A percentile compares a stretch with the other conserved stretches of the same genome.
phyloP scores from a whole-genome alignment of 1,140 invertebrate species.

The Papilio machaon region DNA sequence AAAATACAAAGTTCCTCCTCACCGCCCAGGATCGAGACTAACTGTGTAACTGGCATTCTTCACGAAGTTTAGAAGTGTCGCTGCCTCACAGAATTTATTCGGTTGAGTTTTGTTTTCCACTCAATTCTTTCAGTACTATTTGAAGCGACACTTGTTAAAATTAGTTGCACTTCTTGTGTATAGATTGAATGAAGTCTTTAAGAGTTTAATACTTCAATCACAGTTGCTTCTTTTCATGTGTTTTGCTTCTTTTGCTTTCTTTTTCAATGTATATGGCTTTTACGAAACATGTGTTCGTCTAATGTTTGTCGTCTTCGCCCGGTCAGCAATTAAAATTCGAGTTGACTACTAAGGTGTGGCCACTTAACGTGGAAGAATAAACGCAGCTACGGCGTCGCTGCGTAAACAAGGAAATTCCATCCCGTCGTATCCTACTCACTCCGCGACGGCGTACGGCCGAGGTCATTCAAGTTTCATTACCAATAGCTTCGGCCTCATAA shows the following conservation, averaged over 20 bases:
- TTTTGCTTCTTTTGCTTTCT: too few relatives aligned
- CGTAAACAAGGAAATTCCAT: conserved; percentile 74
- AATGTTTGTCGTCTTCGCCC: neutral
- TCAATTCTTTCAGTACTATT: conserved; percentile 26
- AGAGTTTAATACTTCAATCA: too few relatives aligned
- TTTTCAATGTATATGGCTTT: neutral
- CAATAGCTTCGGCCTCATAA: conserved; percentile 75
- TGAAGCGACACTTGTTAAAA: conserved; percentile 35
- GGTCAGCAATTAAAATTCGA: conserved; percentile 39
- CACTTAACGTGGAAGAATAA: conserved; percentile 67
- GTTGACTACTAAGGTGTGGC: conserved; percentile 51
- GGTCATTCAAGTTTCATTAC: conserved; percentile 80
- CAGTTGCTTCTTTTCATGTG: too few relatives aligned
- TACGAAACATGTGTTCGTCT: too few relatives aligned
- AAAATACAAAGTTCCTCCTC: conserved; percentile 76
- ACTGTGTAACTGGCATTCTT: conserved; percentile 78
- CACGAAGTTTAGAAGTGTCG: conserved; percentile 71
- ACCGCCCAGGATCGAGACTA: conserved; percentile 63
- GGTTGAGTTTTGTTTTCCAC: conserved; percentile 58
- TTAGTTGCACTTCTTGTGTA: neutral
- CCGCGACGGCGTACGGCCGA: conserved; percentile 53
- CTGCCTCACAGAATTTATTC: conserved; percentile 67
- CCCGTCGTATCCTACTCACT: conserved; percentile 64
- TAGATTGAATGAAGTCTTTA: neutral
- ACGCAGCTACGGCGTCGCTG: conserved; percentile 51